Conservation (phyloP, 2,797 vertebrate genomes). For the Ceyx erithaca region DNA sequence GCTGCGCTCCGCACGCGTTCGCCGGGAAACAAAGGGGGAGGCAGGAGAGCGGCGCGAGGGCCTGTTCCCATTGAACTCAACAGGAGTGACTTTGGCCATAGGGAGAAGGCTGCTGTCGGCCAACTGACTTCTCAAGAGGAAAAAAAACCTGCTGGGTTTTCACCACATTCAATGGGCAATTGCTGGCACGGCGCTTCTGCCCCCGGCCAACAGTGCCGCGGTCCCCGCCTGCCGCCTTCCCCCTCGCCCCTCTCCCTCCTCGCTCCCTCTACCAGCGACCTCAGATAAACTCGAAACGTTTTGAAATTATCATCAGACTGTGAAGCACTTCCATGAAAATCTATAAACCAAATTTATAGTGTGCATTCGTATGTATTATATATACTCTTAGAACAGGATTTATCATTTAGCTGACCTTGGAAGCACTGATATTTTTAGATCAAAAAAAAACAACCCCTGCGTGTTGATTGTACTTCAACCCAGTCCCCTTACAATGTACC, state of each 20-base stretch:
- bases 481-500: slow-evolving; percentile 5
- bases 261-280: not conserved
- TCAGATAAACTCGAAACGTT: slow-evolving; percentile 45
- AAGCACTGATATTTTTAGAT: slow-evolving; percentile 65
- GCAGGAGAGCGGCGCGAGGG: not conserved
- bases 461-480: slow-evolving; percentile 49
- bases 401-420: slow-evolving; percentile 68
- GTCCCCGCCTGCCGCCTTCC: not conserved
- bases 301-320: slow-evolving; percentile 58
- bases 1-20: not conserved
- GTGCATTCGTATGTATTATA: slow-evolving; percentile 56
- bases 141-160: not conserved
- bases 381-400: slow-evolving; percentile 45
- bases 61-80: not conserved
- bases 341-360: slow-evolving; percentile 68
- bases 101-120: slow-evolving; percentile 13
- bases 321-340: slow-evolving; percentile 63
- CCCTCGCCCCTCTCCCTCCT: not conserved
- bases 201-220: accelerated
- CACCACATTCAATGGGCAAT: not conserved
- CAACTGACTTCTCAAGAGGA: not conserved
- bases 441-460: slow-evolving; percentile 5
- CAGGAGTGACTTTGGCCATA: not conserved
- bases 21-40: slow-evolving; percentile 47
- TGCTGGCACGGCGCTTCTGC: not conserved